These are phyloP conservation scores for Idris sp. DNA, from an alignment of 1,140 invertebrate genomes.

Conservation along the genomic window DNA sequence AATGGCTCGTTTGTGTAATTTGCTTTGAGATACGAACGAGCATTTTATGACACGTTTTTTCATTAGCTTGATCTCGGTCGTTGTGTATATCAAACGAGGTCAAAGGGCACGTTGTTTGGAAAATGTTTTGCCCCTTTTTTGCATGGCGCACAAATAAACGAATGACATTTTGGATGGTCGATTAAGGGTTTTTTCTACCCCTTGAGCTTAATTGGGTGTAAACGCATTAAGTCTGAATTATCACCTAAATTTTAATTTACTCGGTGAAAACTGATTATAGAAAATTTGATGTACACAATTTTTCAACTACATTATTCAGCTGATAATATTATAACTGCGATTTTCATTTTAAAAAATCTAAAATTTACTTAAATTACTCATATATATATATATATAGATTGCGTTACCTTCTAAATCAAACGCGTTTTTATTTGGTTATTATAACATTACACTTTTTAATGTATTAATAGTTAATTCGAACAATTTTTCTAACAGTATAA, in stretches of 20 bases:
- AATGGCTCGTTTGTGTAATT: constrained; percentile 55
- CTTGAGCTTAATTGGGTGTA: constrained; percentile 35
- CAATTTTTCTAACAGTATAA: no score
- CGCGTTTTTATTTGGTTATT: no score
- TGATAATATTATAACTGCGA: no score
- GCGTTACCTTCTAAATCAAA: no score
- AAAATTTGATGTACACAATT: no score
- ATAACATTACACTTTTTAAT: no score
- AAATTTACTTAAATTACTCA: no score
- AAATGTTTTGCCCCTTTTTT: constrained; percentile 27
- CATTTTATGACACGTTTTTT: constrained; percentile 57
- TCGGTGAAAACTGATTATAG: no score
- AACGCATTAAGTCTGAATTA: constrained; percentile 32
- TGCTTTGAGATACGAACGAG: constrained; percentile 52
- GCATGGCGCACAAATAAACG: constrained; percentile 8
- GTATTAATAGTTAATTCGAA: no score
- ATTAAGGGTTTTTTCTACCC: constrained; percentile 29
- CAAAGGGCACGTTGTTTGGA: constrained; percentile 24
- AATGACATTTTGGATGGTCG: constrained; percentile 16
- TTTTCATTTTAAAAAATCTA: no score
- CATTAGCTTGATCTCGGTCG: constrained; percentile 44
- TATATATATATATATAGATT: no score
- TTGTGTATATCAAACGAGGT: constrained; percentile 19
- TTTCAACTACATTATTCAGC: no score
- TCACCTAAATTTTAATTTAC: constrained; percentile 20